Conservation (phyloP, 2,113 vertebrate species). For the Propithecus coquereli region DNA sequence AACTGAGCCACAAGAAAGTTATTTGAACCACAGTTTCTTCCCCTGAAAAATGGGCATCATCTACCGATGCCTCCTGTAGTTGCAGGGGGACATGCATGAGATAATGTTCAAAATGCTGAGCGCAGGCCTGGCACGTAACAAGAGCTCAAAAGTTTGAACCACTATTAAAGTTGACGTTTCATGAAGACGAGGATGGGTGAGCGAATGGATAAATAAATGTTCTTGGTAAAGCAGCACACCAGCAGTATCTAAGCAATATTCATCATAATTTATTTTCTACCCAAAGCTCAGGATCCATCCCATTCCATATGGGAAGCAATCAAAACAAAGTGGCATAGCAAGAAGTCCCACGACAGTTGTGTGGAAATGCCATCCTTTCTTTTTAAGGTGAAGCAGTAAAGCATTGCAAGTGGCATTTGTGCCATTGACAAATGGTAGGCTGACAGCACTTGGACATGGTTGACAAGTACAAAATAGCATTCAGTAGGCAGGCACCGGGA, state of each 20-base stretch:
- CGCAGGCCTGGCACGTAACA: background rate
- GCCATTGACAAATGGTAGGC: conserved; percentile 9
- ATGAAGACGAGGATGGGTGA: background rate
- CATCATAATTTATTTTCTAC: background rate
- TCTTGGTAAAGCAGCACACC: background rate
- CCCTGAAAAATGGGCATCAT: background rate
- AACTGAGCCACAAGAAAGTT: background rate
- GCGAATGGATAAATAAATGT: background rate
- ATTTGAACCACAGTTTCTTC: background rate
- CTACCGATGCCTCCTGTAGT: fast-evolving
- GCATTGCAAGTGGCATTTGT: background rate
- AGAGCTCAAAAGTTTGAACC: background rate
- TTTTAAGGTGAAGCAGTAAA: conserved; percentile 15
- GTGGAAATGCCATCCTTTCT: background rate
- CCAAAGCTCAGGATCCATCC: background rate
- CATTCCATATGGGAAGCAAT: background rate
- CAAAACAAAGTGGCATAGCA: background rate
- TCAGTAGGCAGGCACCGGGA: background rate
- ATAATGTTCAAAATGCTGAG: background rate
- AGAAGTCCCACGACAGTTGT: background rate
- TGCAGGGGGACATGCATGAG: too few relatives aligned
- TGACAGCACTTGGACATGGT: background rate
- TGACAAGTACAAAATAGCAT: conserved; percentile 18
- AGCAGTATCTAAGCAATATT: background rate
- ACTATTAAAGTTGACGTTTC: background rate